Conservation (phyloP, 2,113 vertebrate species). For the Takifugu bimaculatus region DNA sequence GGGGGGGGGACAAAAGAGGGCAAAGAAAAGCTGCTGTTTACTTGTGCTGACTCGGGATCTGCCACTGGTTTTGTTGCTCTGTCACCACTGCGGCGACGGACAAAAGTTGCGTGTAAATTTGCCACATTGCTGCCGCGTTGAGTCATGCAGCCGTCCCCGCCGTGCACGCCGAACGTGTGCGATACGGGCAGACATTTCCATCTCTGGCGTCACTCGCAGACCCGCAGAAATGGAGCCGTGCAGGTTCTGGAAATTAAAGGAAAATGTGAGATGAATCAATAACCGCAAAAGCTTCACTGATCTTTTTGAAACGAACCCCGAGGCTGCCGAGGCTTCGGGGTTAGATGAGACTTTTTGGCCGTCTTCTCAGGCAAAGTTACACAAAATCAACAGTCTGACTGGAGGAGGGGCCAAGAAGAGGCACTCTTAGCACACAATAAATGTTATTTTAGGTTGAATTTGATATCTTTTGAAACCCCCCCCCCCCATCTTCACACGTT, state of each 20-base stretch:
- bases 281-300: conserved; percentile 14
- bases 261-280: conserved; percentile 8
- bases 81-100: neutral
- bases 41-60: conserved; percentile 1
- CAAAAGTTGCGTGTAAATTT: neutral
- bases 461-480: too few relatives aligned
- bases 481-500: too few relatives aligned
- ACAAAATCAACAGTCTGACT: too few relatives aligned
- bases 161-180: too few relatives aligned
- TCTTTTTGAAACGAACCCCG: conserved; percentile 23
- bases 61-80: neutral
- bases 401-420: too few relatives aligned
- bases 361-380: too few relatives aligned
- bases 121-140: neutral
- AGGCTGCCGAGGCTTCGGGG: neutral
- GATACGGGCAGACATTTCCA: neutral
- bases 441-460: too few relatives aligned
- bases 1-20: neutral
- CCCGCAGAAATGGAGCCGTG: conserved; percentile 8
- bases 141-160: neutral
- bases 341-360: too few relatives aligned
- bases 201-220: conserved; percentile 4
- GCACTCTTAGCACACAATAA: too few relatives aligned
- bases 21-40: neutral
- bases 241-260: neutral